Base-by-base conservation (phyloP, 1,140 invertebrate species). In the Drosophila sturtevanti region DNA sequence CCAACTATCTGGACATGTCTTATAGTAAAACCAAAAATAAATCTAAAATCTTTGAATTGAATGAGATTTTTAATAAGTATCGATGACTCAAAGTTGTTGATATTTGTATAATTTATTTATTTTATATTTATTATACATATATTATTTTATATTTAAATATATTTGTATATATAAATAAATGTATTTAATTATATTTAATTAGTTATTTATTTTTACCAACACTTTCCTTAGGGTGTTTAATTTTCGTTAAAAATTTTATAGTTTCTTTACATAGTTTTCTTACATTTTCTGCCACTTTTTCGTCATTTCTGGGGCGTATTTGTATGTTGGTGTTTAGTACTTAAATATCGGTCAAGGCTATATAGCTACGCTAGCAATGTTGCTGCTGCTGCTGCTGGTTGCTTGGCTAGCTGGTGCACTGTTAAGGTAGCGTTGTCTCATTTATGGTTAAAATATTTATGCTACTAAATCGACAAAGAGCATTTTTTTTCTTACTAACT, bases 291-390 rank as follows among this genome's bases (percentile, higher is more conserved):
- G 67, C 48, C 58, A 68, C 69, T 77, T 80, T 79, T 68, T 74
- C 68, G 61, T 68, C 68, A 68, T 63, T 52, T 31, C n/a, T 60
- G 59, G n/a, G 14, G 37, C 63, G 31, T 51, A 44, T 56, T 14
- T 68, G 44, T 7, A 1, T 70, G 27, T 81, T 73, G 69, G 72
- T 68, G 55, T 65, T 81, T 68, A 56, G 63, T 34, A 35, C 73
- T 81, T 34, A 74, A 72, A 87, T 73, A 87, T 87, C 82, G 82
- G 82, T 87, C 84, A 87, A 87, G 84, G 82, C 68, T 79, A 21
- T 48, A 16, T 48, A 21, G 41, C 7, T 10, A 48, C 11, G 41
- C 41, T 21, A 16, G 6, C 41, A 48, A 48, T 48, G 72, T 38
- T 64, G 34, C 22, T 56, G 70, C 37, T 61, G 18, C n/a, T n/a